Base-by-base conservation (phyloP, 1,140 invertebrate genomes). In the Ooceraea biroi region DNA sequence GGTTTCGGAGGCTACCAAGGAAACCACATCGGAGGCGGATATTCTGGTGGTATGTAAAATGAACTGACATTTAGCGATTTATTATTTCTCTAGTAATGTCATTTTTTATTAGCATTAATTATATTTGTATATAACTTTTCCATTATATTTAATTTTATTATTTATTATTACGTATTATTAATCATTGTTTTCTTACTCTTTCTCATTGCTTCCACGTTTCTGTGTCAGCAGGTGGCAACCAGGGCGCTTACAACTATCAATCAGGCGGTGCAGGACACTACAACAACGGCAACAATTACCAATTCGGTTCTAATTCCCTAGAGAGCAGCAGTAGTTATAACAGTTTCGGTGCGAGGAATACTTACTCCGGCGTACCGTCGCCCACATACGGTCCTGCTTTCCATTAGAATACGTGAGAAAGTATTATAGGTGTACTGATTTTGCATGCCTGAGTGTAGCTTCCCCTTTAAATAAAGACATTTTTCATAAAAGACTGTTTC, bases 341-440 rank as follows among this genome's bases (percentile, higher is more conserved):
- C 66, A 92, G 92, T 60, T 88, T 89, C 11, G 93, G 92, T 36
- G 90, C 88, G 4, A 77, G 92, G n/a, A 92, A 91, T 72, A 91
- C 87, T 60, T 92, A 92, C 65, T 82, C 90, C 65, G 88, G 90
- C 57, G 57, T 85, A 74, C 92, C 95, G 4, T 91, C 94, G n/a
- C 90, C 95, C 0, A 91, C 92, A 0, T 96, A 96, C 69, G 95
- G 95, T 76, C 94, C 95, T 7, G 94, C 95, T 48, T 95, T 95
- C 88, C 94, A 95, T 73, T 95, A 85, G n/a, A 78, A 80, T 83
- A 50, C 10, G 17, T 82, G 77, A 71, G 11, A 77, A 22, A 77
- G 11, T 84, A 71, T 55, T 11, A 19, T 88, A 85, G 86, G 48
- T 60, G 72, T 71, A 76, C 14, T 27, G 25, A 14, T 41, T 36